Evolutionary conservation across 2,888 invertebrate species (phyloP).

Genomic region (Priocnemis perturbator): DNA sequence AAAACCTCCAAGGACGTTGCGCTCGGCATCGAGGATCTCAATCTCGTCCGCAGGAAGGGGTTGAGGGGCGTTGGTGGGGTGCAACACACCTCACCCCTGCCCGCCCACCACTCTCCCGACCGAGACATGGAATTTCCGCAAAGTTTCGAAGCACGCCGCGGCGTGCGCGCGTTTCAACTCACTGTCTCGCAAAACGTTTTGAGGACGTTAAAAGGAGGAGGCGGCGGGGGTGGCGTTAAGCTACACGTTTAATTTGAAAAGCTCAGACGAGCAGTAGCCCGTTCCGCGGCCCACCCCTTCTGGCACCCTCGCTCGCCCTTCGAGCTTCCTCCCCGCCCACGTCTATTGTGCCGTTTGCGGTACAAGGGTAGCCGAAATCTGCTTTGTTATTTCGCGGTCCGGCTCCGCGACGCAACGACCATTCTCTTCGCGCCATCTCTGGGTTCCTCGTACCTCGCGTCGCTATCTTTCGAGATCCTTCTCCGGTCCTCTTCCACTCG

Average conservation of each 20-base stretch:
- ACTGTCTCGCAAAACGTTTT: slow-evolving; percentile 39
- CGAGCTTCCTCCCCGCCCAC: neutral
- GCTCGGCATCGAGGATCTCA: too few relatives aligned
- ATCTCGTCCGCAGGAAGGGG: too few relatives aligned
- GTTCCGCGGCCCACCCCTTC: slow-evolving; percentile 5
- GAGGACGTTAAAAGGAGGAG: slow-evolving; percentile 45
- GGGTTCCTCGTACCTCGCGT: neutral
- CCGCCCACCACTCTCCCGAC: too few relatives aligned
- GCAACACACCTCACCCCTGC: too few relatives aligned
- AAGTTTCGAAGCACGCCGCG: slow-evolving; percentile 25
- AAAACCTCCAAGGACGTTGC: neutral
- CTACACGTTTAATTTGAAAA: slow-evolving; percentile 67
- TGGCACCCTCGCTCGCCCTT: neutral
- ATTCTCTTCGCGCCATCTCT: slow-evolving; percentile 1
- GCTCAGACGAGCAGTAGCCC: slow-evolving; percentile 50
- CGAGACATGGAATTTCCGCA: slow-evolving; percentile 19
- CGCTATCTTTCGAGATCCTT: too few relatives aligned
- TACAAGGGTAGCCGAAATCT: slow-evolving; percentile 64
- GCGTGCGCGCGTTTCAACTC: slow-evolving; percentile 17
- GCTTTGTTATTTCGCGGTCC: slow-evolving; percentile 65
- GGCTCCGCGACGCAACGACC: slow-evolving; percentile 13
- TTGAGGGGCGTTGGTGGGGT: too few relatives aligned
- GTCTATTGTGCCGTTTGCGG: slow-evolving; percentile 55
- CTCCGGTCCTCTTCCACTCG: too few relatives aligned
- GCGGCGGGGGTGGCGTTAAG: slow-evolving; percentile 46